phyloP scores from a whole-genome alignment of 2,113 vertebrate genomes.

The Podilymbus podiceps region DNA sequence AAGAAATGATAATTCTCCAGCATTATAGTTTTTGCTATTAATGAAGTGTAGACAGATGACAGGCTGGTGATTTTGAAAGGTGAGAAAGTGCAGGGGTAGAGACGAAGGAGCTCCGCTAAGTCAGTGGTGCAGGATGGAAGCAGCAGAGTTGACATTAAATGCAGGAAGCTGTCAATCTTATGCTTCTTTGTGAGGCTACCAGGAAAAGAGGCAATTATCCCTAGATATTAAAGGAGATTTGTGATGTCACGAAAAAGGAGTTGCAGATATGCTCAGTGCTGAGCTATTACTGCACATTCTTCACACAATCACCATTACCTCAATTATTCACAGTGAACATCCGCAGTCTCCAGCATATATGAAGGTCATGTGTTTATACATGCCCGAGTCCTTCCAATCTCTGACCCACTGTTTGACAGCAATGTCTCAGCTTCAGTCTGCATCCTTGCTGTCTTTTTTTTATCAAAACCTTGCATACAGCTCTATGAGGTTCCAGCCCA shows the following conservation, averaged over 20 bases:
- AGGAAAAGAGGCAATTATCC: neutral
- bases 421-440: neutral
- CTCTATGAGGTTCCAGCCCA: neutral
- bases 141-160: neutral
- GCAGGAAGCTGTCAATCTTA: neutral
- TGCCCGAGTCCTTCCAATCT: neutral
- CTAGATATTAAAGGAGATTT: neutral
- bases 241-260: neutral
- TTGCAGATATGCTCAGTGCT: neutral
- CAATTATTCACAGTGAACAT: neutral
- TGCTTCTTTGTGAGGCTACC: neutral
- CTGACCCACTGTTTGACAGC: neutral
- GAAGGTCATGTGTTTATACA: neutral
- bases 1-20: neutral
- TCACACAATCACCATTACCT: neutral
- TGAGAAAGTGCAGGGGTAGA: neutral
- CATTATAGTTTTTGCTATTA: neutral
- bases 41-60: neutral
- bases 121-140: neutral
- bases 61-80: neutral
- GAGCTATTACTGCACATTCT: neutral
- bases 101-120: neutral
- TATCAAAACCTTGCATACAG: neutral
- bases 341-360: neutral
- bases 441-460: neutral